A percentile compares a stretch with the other conserved stretches of the same genome.
Conservation (phyloP, 2,113 vertebrate genomes). For the Trinectes maculatus region DNA sequence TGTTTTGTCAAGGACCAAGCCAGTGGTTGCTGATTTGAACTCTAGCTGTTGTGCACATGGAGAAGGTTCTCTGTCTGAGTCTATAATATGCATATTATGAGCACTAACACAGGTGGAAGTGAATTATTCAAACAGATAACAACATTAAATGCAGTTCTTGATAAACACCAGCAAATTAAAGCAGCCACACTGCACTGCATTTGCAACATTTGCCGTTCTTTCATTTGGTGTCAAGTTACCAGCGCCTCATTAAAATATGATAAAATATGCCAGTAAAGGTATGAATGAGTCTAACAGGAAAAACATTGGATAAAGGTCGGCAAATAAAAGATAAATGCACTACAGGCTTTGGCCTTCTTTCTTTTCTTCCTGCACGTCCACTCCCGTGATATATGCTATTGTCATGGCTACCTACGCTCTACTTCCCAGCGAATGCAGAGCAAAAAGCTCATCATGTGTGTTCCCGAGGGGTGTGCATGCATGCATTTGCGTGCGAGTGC, state of each 20-base stretch:
- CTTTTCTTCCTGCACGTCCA: slow-evolving; percentile 1
- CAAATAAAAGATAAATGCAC: background rate
- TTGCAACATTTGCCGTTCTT: background rate
- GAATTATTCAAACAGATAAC: background rate
- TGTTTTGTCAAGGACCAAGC: slow-evolving; percentile 72
- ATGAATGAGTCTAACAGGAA: background rate
- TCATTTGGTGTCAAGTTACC: background rate
- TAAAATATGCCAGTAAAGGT: background rate
- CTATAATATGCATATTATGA: background rate
- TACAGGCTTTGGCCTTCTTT: background rate
- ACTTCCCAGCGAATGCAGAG: slow-evolving; percentile 33
- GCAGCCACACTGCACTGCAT: background rate
- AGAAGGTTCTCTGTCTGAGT: background rate
- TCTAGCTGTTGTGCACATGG: slow-evolving; percentile 4
- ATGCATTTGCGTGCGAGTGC: background rate
- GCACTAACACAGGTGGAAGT: background rate
- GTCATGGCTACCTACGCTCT: slow-evolving; percentile 42
- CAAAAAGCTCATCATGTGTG: slow-evolving; percentile 1
- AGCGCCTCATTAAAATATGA: background rate
- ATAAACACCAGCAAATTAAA: background rate
- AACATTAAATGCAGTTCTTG: background rate
- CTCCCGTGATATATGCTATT: slow-evolving; percentile 11
- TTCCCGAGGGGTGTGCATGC: slow-evolving; percentile 1
- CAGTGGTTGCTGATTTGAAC: slow-evolving; percentile 39
- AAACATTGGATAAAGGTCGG: background rate